phyloP scores from a whole-genome alignment of 2,888 invertebrate genomes.

The Thysanoteuthis rhombus region DNA sequence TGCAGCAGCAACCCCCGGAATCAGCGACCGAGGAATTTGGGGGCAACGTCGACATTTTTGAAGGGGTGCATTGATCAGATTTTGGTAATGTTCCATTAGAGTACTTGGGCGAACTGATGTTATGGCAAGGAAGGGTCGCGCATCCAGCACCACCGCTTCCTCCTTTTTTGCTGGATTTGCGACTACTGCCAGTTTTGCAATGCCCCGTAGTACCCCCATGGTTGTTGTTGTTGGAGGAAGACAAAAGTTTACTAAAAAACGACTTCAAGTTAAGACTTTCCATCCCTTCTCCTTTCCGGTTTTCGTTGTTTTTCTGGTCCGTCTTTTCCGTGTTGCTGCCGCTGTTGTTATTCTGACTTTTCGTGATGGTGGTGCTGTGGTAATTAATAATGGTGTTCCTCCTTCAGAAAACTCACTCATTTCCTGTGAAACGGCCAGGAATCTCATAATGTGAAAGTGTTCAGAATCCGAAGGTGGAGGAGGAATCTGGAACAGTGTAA shows the following conservation, averaged over 20 bases:
- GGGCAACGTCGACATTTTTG: slow-evolving; percentile 20
- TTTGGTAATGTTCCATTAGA: slow-evolving; percentile 27
- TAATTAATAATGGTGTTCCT: slow-evolving; percentile 2
- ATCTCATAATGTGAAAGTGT: slow-evolving; percentile 28
- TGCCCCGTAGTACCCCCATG: slow-evolving; percentile 21
- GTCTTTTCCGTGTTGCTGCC: slow-evolving; percentile 20
- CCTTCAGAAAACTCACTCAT: slow-evolving; percentile 25
- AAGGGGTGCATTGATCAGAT: slow-evolving; percentile 19
- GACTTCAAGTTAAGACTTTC: slow-evolving; percentile 31
- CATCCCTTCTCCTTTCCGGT: slow-evolving; percentile 22
- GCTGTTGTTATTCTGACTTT: not conserved
- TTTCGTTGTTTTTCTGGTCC: slow-evolving; percentile 23
- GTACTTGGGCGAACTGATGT: slow-evolving; percentile 13
- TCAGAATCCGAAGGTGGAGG: slow-evolving; percentile 12
- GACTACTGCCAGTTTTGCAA: not conserved
- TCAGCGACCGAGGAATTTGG: not conserved
- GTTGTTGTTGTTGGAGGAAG: slow-evolving; percentile 26
- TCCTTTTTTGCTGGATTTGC: slow-evolving; percentile 24
- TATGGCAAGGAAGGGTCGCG: slow-evolving; percentile 22
- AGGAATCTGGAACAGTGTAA: not conserved
- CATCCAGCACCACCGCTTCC: not conserved
- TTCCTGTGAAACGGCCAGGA: slow-evolving; percentile 21
- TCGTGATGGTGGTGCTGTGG: not conserved
- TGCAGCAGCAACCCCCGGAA: not conserved
- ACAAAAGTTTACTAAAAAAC: slow-evolving; percentile 26